A percentile compares a stretch with the other conserved stretches of the same genome.
Conservation (phyloP, 2,797 vertebrate species). For the Falco biarmicus region DNA sequence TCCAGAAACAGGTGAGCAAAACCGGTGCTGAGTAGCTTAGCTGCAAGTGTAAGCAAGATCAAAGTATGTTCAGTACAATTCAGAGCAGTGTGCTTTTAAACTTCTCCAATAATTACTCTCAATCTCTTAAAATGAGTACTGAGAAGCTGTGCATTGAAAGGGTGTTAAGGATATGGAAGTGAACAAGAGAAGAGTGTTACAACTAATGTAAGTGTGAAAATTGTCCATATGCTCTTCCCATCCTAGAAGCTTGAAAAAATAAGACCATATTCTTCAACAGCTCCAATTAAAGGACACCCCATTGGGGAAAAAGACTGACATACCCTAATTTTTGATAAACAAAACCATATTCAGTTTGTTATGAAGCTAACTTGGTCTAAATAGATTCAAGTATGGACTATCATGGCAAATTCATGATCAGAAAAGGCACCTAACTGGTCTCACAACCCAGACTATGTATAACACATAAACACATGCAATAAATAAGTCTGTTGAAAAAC, state of each 20-base stretch:
- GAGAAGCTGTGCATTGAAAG: neutral
- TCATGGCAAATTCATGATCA: neutral
- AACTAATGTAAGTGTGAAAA: conserved; percentile 44
- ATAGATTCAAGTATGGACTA: neutral
- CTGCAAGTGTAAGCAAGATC: neutral
- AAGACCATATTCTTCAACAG: neutral
- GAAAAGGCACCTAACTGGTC: neutral
- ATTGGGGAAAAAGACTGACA: neutral
- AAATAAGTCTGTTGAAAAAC: neutral
- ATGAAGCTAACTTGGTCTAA: neutral
- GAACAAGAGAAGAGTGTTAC: conserved; percentile 28
- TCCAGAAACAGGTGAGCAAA: neutral
- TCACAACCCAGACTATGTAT: neutral
- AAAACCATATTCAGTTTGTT: neutral
- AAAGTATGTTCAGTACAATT: neutral
- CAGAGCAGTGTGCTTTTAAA: neutral
- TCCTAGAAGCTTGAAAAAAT: conserved; percentile 1
- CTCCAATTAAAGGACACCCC: neutral
- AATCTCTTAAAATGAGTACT: neutral
- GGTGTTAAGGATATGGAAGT: conserved; percentile 16
- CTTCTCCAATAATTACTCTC: neutral
- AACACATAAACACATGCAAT: neutral
- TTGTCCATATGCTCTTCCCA: neutral
- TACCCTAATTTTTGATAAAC: neutral
- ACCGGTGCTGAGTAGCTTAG: neutral